phyloP scores from a whole-genome alignment of 1,140 invertebrate genomes.

The Heliconius himera region DNA sequence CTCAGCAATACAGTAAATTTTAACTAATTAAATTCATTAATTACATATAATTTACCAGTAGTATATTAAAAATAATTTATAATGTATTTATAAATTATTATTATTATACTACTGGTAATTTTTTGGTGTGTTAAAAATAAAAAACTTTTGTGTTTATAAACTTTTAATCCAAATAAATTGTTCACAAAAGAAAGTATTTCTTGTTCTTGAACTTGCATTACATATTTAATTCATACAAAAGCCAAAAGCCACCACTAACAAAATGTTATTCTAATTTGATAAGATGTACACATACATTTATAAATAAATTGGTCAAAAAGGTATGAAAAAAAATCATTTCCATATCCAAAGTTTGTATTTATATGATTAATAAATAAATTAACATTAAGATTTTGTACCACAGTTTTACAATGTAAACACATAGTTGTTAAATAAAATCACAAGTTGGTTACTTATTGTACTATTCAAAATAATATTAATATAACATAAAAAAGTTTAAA shows the following conservation, averaged over 20 bases:
- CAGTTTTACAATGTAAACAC: neutral
- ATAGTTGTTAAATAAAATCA: neutral
- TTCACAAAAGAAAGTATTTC: neutral
- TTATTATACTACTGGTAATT: neutral
- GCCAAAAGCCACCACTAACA: neutral
- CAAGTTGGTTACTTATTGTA: neutral
- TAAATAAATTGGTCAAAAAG: neutral
- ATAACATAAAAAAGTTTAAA: neutral
- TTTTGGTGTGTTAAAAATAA: neutral
- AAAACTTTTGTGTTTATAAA: neutral
- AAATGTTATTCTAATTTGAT: too few species aligned
- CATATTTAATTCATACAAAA: neutral
- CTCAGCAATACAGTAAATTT: neutral
- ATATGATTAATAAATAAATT: neutral
- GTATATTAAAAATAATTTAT: too few species aligned
- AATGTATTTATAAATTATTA: neutral
- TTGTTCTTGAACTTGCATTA: neutral
- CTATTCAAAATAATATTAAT: neutral
- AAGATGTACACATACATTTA: neutral
- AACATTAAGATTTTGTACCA: neutral
- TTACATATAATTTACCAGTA: too few species aligned
- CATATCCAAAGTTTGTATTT: conserved; percentile 3
- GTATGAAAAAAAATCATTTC: neutral
- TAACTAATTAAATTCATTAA: too few species aligned
- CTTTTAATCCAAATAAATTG: neutral